A percentile compares a stretch with the other conserved stretches of the same genome.
Conservation (phyloP, 1,140 invertebrate genomes). For the Orchestia grillus region DNA sequence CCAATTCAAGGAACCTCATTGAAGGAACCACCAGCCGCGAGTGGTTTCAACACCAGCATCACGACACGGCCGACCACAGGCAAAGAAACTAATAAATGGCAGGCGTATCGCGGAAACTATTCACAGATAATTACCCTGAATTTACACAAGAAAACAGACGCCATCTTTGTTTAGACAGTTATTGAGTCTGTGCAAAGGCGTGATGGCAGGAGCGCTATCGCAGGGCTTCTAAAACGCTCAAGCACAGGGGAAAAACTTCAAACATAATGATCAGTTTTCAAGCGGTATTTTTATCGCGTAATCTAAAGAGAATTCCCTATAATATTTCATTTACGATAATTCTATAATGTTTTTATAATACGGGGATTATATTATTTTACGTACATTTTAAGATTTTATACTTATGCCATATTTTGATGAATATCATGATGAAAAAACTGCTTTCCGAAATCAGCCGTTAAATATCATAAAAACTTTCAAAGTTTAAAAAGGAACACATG, state of each 20-base stretch:
- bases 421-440: too few relatives aligned
- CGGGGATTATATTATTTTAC: too few relatives aligned
- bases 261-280: neutral
- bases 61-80: neutral
- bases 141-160: neutral
- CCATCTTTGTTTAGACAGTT: neutral
- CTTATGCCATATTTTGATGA: too few relatives aligned
- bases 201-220: neutral
- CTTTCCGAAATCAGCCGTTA: neutral
- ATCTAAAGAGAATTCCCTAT: too few relatives aligned
- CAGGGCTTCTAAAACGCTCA: neutral
- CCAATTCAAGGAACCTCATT: neutral
- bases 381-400: too few relatives aligned
- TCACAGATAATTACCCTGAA: neutral
- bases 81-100: slow-evolving; percentile 9
- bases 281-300: too few relatives aligned
- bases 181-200: neutral
- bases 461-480: neutral
- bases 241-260: neutral
- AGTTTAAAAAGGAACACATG: neutral
- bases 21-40: neutral
- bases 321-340: too few relatives aligned
- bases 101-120: neutral
- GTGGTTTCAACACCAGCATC: neutral
- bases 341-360: too few relatives aligned